A percentile compares a stretch with the other conserved stretches of the same genome.
Evolutionary conservation across 1,140 invertebrate species (phyloP).

Genomic region (Penaeus indicus): DNA sequence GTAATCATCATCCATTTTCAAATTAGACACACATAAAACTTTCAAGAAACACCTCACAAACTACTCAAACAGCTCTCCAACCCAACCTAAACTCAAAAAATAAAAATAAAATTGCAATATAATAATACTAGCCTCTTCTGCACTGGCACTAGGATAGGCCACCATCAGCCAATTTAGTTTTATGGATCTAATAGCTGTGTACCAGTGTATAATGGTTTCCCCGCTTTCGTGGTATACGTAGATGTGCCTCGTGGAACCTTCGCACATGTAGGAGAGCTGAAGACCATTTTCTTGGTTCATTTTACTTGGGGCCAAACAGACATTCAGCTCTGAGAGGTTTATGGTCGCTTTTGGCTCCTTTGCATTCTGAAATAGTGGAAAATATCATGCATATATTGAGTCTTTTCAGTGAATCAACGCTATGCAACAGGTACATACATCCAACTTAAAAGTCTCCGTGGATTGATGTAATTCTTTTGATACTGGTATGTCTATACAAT

Average conservation of each 20-base stretch:
- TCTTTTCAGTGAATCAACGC: too few species aligned
- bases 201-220: slow-evolving; percentile 90
- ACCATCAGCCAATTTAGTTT: slow-evolving; percentile 85
- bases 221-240: slow-evolving; percentile 89
- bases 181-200: slow-evolving; percentile 86
- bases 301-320: slow-evolving; percentile 87
- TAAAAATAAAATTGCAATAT: neutral
- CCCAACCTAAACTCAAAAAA: neutral
- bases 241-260: slow-evolving; percentile 84
- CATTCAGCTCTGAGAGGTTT: slow-evolving; percentile 85
- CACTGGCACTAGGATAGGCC: slow-evolving; percentile 83
- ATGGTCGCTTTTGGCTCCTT: slow-evolving; percentile 87
- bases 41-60: too few species aligned
- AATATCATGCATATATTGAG: too few species aligned
- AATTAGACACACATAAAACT: too few species aligned
- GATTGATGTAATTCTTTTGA: too few species aligned
- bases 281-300: slow-evolving; percentile 82
- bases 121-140: slow-evolving; percentile 76
- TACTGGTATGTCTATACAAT: too few species aligned
- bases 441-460: too few species aligned
- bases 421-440: too few species aligned
- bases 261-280: slow-evolving; percentile 86
- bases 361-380: slow-evolving; percentile 69
- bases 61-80: neutral
- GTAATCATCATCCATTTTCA: too few species aligned